Conservation (phyloP, 2,888 invertebrate genomes). For the Panopea generosa region DNA sequence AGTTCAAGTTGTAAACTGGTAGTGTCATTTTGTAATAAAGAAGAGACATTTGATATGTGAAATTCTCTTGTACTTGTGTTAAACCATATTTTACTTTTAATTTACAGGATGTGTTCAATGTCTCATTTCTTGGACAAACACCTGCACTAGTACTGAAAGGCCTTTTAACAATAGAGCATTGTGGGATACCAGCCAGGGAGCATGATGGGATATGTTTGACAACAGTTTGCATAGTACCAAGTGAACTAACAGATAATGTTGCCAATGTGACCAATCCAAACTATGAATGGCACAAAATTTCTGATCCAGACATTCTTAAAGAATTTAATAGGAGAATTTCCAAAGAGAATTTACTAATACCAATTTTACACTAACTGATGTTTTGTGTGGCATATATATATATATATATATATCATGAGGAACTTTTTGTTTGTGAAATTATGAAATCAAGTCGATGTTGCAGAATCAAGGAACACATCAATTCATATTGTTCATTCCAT, state of each 20-base stretch:
- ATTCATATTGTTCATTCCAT: no score
- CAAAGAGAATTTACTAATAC: background rate
- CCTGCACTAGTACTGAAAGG: constrained; percentile 61
- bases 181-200: constrained; percentile 72
- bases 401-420: no score
- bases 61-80: no score
- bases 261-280: constrained; percentile 22
- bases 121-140: constrained; percentile 14
- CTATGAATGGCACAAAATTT: constrained; percentile 40
- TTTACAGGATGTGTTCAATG: constrained; percentile 30
- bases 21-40: no score
- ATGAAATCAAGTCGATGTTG: no score
- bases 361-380: no score
- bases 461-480: no score
- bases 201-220: constrained; percentile 81
- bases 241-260: constrained; percentile 14
- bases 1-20: no score
- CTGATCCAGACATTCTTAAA: background rate
- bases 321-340: constrained; percentile 10
- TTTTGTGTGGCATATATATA: no score
- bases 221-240: constrained; percentile 35
- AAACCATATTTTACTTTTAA: background rate
- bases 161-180: constrained; percentile 78
- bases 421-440: no score
- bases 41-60: no score